Evolutionary conservation across 2,113 vertebrate genomes (phyloP), one percentile per base, ranked within the genome.

Genomic region (Perca schrenkii): DNA sequence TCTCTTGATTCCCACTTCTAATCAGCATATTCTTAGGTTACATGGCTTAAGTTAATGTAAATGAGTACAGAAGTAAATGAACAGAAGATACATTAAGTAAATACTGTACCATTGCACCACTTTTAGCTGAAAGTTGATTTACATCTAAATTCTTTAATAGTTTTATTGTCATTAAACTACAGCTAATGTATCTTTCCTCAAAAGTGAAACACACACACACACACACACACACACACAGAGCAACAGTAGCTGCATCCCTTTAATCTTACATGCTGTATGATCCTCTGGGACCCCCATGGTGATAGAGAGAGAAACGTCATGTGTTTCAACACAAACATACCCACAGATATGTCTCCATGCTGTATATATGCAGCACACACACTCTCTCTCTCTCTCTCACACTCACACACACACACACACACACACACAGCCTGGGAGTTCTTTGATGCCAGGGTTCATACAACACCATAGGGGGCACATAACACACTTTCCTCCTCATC

Each of bases 251-350:
- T 62, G 63, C 69, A 22, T 74, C 8, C 19, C 67, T 82, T 82
- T 84, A 28, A 79, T 91, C 70, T 79, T n/a, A 46, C 64, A 67
- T 73, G 52, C 65, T 71, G 34, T 83, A 22, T 79, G 58, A 61
- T 74, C 63, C 70, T 25, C 66, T 8, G 25, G 28, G 47, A 74
- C 43, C 50, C 64, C 58, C 31, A 21, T 54, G 15, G 84, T 70
- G 74, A 73, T 21, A 58, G 19, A 81, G 34, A 53, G 19, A 81
- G 34, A 53, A 36, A 17, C 8, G 52, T 52, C 52, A 69, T 22
- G 53, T 52, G 21, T 53, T 76, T 50, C 10, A n/a, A 57, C 46
- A 60, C 17, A 54, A 72, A 50, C 21, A 28, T 10, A 13, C 49
- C 40, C 19, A 22, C 65, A 70, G 16, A 46, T 19, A 19, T 57